Base-by-base conservation (phyloP, 37 sponge, comb jelly and placozoan genomes). In the Spongilla lacustris region DNA sequence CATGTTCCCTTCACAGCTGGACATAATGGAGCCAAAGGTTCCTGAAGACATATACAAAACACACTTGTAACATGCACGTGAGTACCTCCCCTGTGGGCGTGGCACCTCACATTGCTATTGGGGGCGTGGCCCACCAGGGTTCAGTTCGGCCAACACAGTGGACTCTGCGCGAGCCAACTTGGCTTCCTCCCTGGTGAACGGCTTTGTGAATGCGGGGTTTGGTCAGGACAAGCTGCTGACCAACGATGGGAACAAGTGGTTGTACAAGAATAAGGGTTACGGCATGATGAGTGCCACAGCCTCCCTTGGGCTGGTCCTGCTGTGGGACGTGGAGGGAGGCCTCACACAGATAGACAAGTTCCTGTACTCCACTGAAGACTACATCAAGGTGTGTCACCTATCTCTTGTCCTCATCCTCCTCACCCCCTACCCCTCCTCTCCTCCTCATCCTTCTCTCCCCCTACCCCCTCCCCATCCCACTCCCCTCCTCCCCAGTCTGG, bases 281-380 rank as follows among this genome's bases (percentile, higher is more conserved):
- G 98, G 99, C 17, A 98, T 98, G 99, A 66, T 98, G 84, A 97
- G 97, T 91, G 99, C 99, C 25, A 95, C 97, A 0, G 99, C 99
- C 41, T 96, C 99, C 19, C 94, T 98, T 14, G 99, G 99, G 0
- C 97, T 98, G 23, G 92, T 98, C 35, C 88, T 97, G 38, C 91
- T 98, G 70, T 98, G 99, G 99, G 99, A 98, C 74, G 96, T 98
- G 86, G 99, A 98, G 67, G 92, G 89, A 41, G 99, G 99, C 25
- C 89, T 98, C 50, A 95, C 99, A 1, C 81, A 97, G 74, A 98
- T 98, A 71, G 99, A 98, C 86, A 98, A 98, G 85, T 93, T 89
- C 70, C 94, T 98, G 34, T 98, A 98, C 70, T 87, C 99, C 36
- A 86, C 78, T 33, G 97, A 98, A 58, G 95, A 96, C 80, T 85